A percentile compares a stretch with the other conserved stretches of the same genome.
phyloP scores from a whole-genome alignment of 1,140 invertebrate species.

The Hylaeus volcanicus region DNA sequence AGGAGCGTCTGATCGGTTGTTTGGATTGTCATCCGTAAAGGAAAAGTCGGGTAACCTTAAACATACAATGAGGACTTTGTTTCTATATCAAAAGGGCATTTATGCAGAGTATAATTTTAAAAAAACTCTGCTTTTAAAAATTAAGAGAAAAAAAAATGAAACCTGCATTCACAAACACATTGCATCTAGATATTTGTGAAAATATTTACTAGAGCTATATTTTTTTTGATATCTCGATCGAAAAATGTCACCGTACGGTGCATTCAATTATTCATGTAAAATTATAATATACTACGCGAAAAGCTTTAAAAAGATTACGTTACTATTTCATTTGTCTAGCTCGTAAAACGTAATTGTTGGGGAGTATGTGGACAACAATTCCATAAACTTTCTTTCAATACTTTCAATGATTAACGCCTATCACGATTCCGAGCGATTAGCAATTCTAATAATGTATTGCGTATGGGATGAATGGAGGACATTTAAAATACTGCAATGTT shows the following conservation, averaged over 20 bases:
- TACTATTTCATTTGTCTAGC: neutral
- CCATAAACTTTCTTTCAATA: conserved; percentile 46
- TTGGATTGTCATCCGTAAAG: conserved; percentile 13
- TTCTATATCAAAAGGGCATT: neutral
- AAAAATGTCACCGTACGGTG: conserved; percentile 5
- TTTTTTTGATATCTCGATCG: neutral
- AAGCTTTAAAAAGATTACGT: neutral
- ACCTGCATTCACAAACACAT: neutral
- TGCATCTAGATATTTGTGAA: neutral
- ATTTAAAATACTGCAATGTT: conserved; percentile 51
- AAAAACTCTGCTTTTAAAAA: neutral
- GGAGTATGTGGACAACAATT: neutral
- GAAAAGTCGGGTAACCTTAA: conserved; percentile 43
- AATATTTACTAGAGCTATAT: too few relatives aligned
- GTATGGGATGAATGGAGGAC: conserved; percentile 30
- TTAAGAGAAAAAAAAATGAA: neutral
- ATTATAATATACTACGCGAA: conserved; percentile 2
- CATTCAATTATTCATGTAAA: conserved; percentile 12
- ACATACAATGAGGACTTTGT: conserved; percentile 14
- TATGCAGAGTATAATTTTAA: neutral
- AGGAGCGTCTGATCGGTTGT: neutral
- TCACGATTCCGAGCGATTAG: conserved; percentile 8
- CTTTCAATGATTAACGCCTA: conserved; percentile 43
- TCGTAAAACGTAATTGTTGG: neutral
- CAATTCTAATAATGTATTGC: conserved; percentile 47